Evolutionary conservation across 2,888 invertebrate genomes (phyloP), one percentile per base, ranked within the genome.

Genomic region (Drosophila melanosoma): DNA sequence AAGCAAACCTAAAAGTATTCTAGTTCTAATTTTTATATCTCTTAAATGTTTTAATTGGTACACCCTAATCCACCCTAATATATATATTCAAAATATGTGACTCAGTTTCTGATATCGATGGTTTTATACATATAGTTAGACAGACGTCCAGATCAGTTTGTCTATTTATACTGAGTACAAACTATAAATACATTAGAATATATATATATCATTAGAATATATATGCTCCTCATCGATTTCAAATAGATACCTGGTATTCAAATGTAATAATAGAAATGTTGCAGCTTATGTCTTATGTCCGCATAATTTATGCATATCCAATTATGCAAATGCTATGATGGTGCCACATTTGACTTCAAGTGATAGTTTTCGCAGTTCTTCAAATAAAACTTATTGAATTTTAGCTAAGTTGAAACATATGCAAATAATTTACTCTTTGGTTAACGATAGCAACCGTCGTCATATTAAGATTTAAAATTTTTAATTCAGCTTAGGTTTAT

Each of bases 311-410:
- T 26, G 12, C 12, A 29, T 8, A 29, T 56, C n/a, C 26, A 38
- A 36, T 36, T 36, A 54, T 54, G 17, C 35, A 36, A 54, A 54
- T 36, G 17, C 26, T 4, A 7, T n/a, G n/a, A 5, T 38, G 36
- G 4, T 56, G 54, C 26, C 26, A 17, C 17, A 54, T 17, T 54
- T 36, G 36, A 54, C 26, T 54, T 26, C 23, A 54, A 54, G 12
- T 36, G 12, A 26, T 36, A 17, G 3, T 36, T 36, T 3, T 7
- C 17, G 12, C 10, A 36, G 2, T 36, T 17, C 11, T 17, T 36
- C 26, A 26, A 53, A 20, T n/a, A 1, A 33, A 33, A 53, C 20
- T 17, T 20, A 33, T 15, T 20, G 5, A 33, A 53, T 52, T 33
- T 52, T 15, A 20, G 8, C 53, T 35, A n/a, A 38, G 26, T 12